These are phyloP conservation scores for Dusona sp. DNA, from an alignment of 2,888 invertebrate species.

Conservation along the genomic window DNA sequence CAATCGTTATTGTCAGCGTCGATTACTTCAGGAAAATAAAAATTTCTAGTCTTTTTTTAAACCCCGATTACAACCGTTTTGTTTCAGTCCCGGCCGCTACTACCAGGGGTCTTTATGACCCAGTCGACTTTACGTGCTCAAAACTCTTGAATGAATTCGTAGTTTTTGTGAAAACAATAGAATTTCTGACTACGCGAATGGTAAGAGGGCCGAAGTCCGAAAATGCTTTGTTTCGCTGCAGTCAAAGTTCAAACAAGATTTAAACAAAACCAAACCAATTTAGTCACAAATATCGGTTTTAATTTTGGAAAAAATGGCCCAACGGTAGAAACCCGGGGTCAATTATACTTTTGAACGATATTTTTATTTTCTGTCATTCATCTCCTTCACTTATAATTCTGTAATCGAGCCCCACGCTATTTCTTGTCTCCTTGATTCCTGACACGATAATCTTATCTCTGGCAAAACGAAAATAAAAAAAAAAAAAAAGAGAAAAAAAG, in stretches of 20 bases:
- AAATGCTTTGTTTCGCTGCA: neutral
- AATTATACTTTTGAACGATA: neutral
- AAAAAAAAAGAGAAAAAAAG: conserved; percentile 33
- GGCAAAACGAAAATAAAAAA: conserved; percentile 5
- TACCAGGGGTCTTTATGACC: neutral
- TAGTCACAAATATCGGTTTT: neutral
- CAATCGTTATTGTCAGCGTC: neutral
- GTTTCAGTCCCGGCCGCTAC: no score
- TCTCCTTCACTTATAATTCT: neutral
- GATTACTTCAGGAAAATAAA: neutral
- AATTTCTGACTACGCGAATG: no score
- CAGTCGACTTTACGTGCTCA: neutral
- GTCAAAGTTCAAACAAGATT: neutral
- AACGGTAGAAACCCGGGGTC: neutral
- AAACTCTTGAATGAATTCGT: neutral
- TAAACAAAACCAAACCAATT: neutral
- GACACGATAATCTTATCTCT: conserved; percentile 27
- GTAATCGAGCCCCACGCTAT: neutral
- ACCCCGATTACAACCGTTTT: neutral
- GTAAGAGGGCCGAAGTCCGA: neutral
- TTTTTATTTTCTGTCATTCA: neutral
- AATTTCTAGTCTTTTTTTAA: neutral
- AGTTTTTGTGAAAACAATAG: neutral
- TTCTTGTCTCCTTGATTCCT: conserved; percentile 26
- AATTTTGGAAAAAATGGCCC: neutral